Base-by-base conservation (phyloP, 1,140 invertebrate species). In the Neuroterus valhalla region DNA sequence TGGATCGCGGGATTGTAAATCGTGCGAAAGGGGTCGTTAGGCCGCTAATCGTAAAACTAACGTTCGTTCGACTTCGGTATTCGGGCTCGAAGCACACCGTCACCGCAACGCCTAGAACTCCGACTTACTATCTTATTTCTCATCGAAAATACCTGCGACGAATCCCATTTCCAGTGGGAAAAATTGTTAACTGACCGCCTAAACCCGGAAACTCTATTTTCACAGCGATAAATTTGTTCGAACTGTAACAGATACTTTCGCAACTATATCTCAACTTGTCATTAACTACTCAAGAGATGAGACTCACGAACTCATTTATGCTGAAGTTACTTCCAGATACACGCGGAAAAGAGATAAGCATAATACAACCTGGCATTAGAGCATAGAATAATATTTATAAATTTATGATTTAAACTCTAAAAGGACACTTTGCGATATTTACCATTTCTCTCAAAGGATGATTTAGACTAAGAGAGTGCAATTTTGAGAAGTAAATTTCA, bases 11-110 rank as follows among this genome's bases (percentile, higher is more conserved):
- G 75, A 81, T 79, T 77, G 73, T 82, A 79, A 82, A 81, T 77
- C 78, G 78, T 77, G 75, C 77, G 75, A 74, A 78, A 72, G 70
- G 67, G 78, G 80, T 82, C 81, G 77, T 82, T 79, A 81, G 79
- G 78, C 78, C 75, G 71, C 79, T 82, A 82, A 82, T 82, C 79
- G 80, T 81, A 82, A 82, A 83, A 78, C 68, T 70, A 74, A 72
- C 71, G 75, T 70, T 82, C 52, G 31, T 23, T 55, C 26, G 55
- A 62, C 21, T 31, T 15, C 31, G 55, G 55, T 46, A 73, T 66
- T 67, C 68, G 45, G 45, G 43, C 23, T 46, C 17, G 26, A 44
- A 72, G 21, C 44, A 66, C 17, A 68, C 26, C 50, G 55, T 62
- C 55, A 15, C 52, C 23, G 11, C 15, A 55, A 21, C 23, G 52